Base-by-base conservation (phyloP, 2,888 invertebrate genomes). In the Seira musarum region DNA sequence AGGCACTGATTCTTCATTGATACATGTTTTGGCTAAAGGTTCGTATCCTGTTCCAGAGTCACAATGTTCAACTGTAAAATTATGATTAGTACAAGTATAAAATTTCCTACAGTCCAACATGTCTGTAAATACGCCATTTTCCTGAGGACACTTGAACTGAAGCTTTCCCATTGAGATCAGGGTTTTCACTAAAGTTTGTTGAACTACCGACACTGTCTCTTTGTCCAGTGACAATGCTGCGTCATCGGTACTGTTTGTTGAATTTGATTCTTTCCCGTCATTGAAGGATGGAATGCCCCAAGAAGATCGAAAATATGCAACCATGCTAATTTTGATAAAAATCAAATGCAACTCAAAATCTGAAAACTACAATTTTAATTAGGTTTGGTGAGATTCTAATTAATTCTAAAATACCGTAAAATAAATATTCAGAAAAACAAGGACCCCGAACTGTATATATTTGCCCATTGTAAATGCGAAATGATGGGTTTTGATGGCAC, bases 111-210 rank as follows among this genome's bases (percentile, higher is more conserved):
- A 81, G 22, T 81, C 81, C 13, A 81, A 40, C 49, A 17, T 53
- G 22, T 81, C 81, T 1, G 77, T 46, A 49, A 70, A 75, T 8
- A 61, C 15, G 15, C 72, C 77, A 46, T 75, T 71, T 24, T 68
- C 60, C 19, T 17, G 19, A 0, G 81, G 81, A 73, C 81, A 81
- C 6, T 68, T 24, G 74, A 81, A 81, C 30, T 73, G 49, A 6
- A 81, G 46, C 15, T 77, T 77, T 22, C 77, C 81, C 60, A 65
- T 46, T 35, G 35, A 13, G 49, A 68, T 67, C 40, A 68, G 66
- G 6, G 81, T 82, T 79, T 82, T 84, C 8, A 84, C 35, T 15
- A 79, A 40, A 0, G 73, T 79, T 57, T 79, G 79, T 17, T 79
- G 71, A 1, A 79, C 30, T 8, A 79, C 53, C 3, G 79, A 79